Percentiles rank a stretch among this genome's conserved stretches.
Conservation (phyloP, 2,113 vertebrate genomes). For the Lates calcarifer region DNA sequence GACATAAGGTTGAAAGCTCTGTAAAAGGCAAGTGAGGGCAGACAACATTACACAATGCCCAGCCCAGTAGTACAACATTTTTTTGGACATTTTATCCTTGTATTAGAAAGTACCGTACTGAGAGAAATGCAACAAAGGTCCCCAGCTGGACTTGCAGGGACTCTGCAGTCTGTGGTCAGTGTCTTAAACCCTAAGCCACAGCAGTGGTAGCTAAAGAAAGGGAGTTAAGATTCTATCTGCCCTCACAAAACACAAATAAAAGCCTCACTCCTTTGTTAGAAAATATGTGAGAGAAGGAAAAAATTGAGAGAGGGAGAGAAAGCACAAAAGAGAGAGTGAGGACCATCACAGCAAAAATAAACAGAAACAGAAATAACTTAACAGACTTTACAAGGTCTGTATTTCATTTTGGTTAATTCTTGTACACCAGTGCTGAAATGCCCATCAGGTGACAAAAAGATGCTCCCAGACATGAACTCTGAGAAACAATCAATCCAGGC, state of each 20-base stretch:
- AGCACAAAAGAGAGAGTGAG: neutral
- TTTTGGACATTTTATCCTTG: neutral
- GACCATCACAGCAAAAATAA: neutral
- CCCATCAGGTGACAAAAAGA: neutral
- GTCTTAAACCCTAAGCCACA: neutral
- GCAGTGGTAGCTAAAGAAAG: neutral
- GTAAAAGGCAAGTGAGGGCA: neutral
- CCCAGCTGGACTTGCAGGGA: no score
- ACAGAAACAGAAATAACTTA: neutral
- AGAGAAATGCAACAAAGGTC: neutral
- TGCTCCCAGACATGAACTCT: neutral
- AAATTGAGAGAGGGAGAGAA: neutral
- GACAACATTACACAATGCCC: no score
- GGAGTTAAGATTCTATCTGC: neutral
- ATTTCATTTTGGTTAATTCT: neutral
- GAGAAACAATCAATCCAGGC: no score
- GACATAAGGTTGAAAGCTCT: no score
- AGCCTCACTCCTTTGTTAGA: neutral
- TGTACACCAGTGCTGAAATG: neutral
- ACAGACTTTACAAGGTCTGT: neutral
- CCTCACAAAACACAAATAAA: slow-evolving; percentile 8
- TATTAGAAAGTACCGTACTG: no score
- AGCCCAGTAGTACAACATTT: no score
- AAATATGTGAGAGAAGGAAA: neutral
- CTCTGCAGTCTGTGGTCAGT: neutral